These are phyloP conservation scores for Aelia acuminata DNA, from an alignment of 2,888 invertebrate species.

Conservation along the genomic window DNA sequence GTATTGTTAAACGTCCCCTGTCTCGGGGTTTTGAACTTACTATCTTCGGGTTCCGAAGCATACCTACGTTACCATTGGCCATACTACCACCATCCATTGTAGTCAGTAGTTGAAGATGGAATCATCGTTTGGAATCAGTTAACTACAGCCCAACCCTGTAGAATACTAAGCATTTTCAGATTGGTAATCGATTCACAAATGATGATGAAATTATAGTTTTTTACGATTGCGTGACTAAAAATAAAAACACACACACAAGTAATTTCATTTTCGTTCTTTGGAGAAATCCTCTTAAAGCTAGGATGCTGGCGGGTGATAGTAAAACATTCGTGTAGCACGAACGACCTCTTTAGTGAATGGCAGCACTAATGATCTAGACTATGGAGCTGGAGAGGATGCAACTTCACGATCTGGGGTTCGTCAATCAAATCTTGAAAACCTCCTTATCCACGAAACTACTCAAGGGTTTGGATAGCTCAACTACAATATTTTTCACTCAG, in stretches of 20 bases:
- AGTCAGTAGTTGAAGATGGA: too few species aligned
- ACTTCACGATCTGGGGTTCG: background rate
- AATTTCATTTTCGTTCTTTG: background rate
- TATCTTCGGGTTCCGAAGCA: too few species aligned
- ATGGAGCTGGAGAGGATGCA: background rate
- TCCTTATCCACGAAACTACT: background rate
- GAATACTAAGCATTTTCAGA: too few species aligned
- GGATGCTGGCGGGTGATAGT: background rate
- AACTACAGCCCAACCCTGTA: too few species aligned
- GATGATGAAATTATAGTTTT: too few species aligned
- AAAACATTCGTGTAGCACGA: constrained; percentile 31
- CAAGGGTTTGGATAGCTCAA: background rate
- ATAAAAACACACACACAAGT: background rate
- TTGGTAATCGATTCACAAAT: too few species aligned
- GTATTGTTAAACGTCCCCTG: too few species aligned
- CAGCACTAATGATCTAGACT: background rate
- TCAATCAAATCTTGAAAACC: background rate
- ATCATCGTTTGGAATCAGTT: too few species aligned
- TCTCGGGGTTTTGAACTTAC: too few species aligned
- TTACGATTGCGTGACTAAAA: too few species aligned
- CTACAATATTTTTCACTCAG: background rate
- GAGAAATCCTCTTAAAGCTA: background rate
- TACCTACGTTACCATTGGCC: too few species aligned
- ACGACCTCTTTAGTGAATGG: constrained; percentile 31
- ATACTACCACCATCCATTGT: too few species aligned